Conservation (phyloP, 2,797 vertebrate genomes). For the Meriones psammophilus region DNA sequence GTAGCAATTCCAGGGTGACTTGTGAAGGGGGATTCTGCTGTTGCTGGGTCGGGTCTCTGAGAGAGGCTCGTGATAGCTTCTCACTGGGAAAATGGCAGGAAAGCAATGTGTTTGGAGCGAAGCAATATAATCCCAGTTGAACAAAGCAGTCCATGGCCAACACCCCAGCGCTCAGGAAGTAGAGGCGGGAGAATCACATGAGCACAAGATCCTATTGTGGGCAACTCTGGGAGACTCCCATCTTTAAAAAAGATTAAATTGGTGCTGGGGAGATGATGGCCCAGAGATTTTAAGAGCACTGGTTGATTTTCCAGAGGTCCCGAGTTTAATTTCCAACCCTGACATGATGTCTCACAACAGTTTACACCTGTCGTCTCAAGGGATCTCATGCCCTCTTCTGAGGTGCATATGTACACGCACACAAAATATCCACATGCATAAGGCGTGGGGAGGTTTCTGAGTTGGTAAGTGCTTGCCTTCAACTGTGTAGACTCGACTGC, state of each 20-base stretch:
- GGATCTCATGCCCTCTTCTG: too few species aligned
- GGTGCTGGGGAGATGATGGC: background rate
- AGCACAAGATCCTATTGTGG: background rate
- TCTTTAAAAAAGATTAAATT: background rate
- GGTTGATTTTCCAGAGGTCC: too few species aligned
- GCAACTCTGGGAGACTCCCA: background rate
- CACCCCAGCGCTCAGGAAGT: background rate
- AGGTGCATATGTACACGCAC: too few species aligned
- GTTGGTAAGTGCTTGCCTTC: background rate
- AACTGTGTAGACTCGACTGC: background rate
- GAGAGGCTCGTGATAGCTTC: slow-evolving; percentile 3
- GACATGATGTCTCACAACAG: too few species aligned
- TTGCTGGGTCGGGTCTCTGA: background rate
- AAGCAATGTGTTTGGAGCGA: slow-evolving; percentile 24
- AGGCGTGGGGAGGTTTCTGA: background rate
- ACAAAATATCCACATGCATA: too few species aligned
- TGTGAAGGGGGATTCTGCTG: background rate
- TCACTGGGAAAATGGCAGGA: background rate
- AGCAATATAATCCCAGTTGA: background rate
- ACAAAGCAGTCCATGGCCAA: too few species aligned
- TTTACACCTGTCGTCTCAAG: too few species aligned
- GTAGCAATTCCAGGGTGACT: background rate
- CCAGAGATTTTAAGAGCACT: background rate
- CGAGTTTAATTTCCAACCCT: too few species aligned
- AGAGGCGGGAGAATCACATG: background rate